Evolutionary conservation across 2,113 vertebrate genomes (phyloP).

Genomic region (Brienomyrus longianalis): DNA sequence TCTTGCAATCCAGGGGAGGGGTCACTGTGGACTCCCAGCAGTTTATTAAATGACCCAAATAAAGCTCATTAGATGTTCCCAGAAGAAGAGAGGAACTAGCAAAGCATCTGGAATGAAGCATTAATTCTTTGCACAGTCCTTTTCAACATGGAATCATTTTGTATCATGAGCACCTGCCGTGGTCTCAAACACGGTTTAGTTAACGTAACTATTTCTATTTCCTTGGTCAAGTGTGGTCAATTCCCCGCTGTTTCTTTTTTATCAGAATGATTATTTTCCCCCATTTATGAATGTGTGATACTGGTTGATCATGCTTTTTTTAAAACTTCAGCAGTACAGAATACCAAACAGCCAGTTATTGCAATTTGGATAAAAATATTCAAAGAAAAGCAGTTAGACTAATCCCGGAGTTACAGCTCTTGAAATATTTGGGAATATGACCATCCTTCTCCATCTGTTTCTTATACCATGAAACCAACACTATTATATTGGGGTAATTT

Average conservation of each 20-base stretch:
- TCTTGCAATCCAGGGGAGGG: background rate
- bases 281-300: background rate
- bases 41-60: slow-evolving; percentile 4
- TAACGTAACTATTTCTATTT: background rate
- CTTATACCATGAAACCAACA: background rate
- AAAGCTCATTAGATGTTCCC: background rate
- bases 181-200: background rate
- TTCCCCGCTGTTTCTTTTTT: background rate
- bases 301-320: background rate
- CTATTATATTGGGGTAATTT: background rate
- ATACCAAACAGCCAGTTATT: background rate
- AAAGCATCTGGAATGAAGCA: background rate
- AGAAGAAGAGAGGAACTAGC: background rate
- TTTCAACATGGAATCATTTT: background rate
- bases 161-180: background rate
- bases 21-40: background rate
- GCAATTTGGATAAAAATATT: background rate
- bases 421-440: background rate
- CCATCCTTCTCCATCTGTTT: background rate
- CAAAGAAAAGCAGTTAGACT: background rate
- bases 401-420: background rate
- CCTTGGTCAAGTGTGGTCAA: background rate
- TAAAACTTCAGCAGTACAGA: background rate
- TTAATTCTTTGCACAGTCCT: background rate
- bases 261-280: background rate